phyloP scores from a whole-genome alignment of 2,113 vertebrate genomes.

The Gymnarchus niloticus region DNA sequence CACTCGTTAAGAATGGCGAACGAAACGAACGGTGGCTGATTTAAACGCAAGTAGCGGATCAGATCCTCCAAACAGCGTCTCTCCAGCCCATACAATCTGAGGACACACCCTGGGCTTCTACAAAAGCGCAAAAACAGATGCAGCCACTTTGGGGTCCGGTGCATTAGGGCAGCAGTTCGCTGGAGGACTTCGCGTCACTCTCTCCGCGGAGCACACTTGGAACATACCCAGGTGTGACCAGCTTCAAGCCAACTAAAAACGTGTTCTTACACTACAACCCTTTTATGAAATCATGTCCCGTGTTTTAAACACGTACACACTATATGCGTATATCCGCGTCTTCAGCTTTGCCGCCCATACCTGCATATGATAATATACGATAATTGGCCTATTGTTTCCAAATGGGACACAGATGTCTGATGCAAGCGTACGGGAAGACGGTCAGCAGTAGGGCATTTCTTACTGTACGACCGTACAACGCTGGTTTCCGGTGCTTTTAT shows the following conservation, averaged over 20 bases:
- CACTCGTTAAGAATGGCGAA: background rate
- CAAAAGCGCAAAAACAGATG: background rate
- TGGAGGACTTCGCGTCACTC: background rate
- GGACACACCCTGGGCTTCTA: background rate
- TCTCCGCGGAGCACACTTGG: background rate
- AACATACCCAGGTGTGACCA: background rate
- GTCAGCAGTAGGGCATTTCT: too few species aligned
- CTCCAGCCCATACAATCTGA: background rate
- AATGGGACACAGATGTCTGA: conserved; percentile 3
- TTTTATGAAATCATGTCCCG: background rate
- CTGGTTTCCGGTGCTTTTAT: background rate
- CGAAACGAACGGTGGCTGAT: background rate
- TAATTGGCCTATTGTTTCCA: background rate
- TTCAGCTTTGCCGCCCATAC: background rate
- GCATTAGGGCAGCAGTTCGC: background rate
- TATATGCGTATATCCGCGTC: too few species aligned
- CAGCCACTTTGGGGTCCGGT: background rate
- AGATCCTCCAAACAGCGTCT: background rate
- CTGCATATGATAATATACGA: background rate
- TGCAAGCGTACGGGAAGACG: background rate
- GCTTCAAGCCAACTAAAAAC: background rate
- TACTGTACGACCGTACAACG: background rate
- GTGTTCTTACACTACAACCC: background rate
- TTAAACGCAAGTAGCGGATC: background rate
- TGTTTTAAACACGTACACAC: background rate